Evolutionary conservation across 2,888 invertebrate species (phyloP), one percentile per base, ranked within the genome.

Genomic region (Ectemnius continuus): DNA sequence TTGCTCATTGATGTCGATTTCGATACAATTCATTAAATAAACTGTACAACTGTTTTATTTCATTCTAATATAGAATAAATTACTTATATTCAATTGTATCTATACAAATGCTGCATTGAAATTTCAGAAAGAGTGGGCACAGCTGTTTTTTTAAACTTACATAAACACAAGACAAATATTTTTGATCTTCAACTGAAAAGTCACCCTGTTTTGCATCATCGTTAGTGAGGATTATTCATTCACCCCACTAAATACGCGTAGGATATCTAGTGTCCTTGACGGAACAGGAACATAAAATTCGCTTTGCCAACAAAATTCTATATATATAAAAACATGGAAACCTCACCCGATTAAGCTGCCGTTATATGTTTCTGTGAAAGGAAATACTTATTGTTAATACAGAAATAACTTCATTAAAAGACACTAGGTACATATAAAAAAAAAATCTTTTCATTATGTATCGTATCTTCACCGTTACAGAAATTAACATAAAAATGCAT

Each of bases 241-340:
- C 77, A 82, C 73, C 77, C 74, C 75, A 78, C 79, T 77, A 76
- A 75, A 75, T 65, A 75, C 76, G 73, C 84, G 78, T 73, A 78
- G 68, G 80, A 82, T 78, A 78, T 78, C 67, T 79, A 72, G 74
- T 65, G 76, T 83, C 76, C 80, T 82, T 85, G 82, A 82, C 83
- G 80, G 80, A 84, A 86, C 87, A 88, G 87, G 88, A 88, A 89
- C 88, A 88, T 88, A 88, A 86, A 84, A 82, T 71, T 80, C 73
- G 82, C 85, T 85, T 86, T 82, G 70, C 75, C 83, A 84, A 83
- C 71, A 83, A 75, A 86, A 81, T 80, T 80, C 76, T 84, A 84
- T 75, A 65, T 67, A 71, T 80, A 77, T 74, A 66, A 65, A 74
- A 65, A 78, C 82, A 78, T 80, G 73, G 84, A 84, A 80, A 85